Conservation (phyloP, 2,113 vertebrate genomes). For the Polypterus senegalus region DNA sequence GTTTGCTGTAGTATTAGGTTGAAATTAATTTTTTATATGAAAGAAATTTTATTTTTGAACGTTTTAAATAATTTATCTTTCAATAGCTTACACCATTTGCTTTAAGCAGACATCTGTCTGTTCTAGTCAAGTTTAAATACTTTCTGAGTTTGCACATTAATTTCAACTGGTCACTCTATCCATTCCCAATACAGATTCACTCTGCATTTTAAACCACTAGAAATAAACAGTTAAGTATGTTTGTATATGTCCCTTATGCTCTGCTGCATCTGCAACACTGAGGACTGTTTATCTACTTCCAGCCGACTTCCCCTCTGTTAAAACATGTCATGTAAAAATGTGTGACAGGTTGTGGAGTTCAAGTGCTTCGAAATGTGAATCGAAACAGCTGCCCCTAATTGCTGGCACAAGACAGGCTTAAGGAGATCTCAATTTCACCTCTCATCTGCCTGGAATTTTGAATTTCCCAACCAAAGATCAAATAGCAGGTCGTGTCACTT, state of each 20-base stretch:
- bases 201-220: neutral
- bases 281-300: slow-evolving; percentile 4
- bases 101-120: too few relatives aligned
- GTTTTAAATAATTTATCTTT: neutral
- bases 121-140: too few relatives aligned
- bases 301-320: slow-evolving; percentile 22
- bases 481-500: slow-evolving; percentile 58
- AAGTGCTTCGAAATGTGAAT: slow-evolving; percentile 64
- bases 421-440: slow-evolving; percentile 66
- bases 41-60: neutral
- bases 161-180: too few relatives aligned
- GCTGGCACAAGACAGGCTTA: slow-evolving; percentile 56
- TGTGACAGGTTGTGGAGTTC: slow-evolving; percentile 58
- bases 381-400: slow-evolving; percentile 70
- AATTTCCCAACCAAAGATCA: slow-evolving; percentile 65
- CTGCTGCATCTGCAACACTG: neutral
- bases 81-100: too few relatives aligned
- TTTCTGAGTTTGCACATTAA: too few relatives aligned
- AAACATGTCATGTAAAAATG: slow-evolving; percentile 47
- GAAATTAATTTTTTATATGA: neutral
- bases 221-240: neutral
- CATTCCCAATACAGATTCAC: neutral
- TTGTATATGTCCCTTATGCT: neutral
- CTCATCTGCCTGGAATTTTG: slow-evolving; percentile 68
- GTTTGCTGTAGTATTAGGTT: neutral